phyloP scores from a whole-genome alignment of 2,888 invertebrate species.

The Baronia brevicornis region DNA sequence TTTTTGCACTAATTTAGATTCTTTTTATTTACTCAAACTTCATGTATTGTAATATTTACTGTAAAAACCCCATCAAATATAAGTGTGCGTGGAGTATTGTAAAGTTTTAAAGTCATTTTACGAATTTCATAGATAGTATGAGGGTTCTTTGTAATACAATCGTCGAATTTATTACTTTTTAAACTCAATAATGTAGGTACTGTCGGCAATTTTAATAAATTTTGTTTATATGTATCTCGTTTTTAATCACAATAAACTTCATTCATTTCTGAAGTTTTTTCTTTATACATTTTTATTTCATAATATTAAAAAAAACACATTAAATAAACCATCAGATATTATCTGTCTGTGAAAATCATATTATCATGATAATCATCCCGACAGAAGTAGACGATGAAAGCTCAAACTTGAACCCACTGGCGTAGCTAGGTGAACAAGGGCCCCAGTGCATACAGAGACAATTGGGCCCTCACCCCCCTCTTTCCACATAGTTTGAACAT shows the following conservation, averaged over 20 bases:
- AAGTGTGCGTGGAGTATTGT: slow-evolving; percentile 1
- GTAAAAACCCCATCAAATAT: not conserved
- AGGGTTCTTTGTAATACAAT: slow-evolving; percentile 26
- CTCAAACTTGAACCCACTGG: too few relatives aligned
- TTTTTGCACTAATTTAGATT: slow-evolving; percentile 17
- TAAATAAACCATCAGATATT: too few relatives aligned
- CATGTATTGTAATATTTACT: slow-evolving; percentile 4
- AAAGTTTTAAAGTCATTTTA: slow-evolving; percentile 16
- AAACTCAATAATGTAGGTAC: slow-evolving; percentile 7
- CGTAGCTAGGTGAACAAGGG: too few relatives aligned
- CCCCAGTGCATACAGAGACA: too few relatives aligned
- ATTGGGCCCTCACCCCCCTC: too few relatives aligned
- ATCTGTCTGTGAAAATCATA: too few relatives aligned
- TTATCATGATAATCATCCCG: too few relatives aligned
- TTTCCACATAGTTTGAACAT: too few relatives aligned
- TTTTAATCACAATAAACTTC: too few relatives aligned
- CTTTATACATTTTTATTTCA: too few relatives aligned
- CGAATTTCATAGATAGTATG: slow-evolving; percentile 29
- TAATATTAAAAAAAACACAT: slow-evolving; percentile 22
- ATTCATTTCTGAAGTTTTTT: too few relatives aligned
- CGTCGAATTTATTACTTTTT: slow-evolving; percentile 42
- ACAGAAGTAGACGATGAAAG: too few relatives aligned
- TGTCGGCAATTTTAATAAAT: not conserved
- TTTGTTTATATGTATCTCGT: slow-evolving; percentile 7
- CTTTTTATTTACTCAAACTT: slow-evolving; percentile 3